These are phyloP conservation scores for Apteryx mantelli DNA, from an alignment of 2,113 vertebrate genomes.

Conservation along the genomic window DNA sequence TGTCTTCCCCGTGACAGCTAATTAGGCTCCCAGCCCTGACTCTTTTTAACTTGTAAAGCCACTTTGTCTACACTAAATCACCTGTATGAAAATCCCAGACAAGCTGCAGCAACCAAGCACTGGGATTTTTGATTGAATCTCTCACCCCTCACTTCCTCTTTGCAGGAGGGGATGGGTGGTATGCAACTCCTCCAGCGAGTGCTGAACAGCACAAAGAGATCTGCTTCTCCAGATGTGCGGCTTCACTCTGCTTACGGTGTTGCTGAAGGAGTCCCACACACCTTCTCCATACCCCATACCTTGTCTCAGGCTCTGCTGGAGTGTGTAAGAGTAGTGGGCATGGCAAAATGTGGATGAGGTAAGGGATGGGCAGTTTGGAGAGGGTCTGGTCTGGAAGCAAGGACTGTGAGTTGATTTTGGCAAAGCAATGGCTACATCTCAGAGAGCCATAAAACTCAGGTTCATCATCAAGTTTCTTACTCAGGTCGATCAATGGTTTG, in stretches of 20 bases:
- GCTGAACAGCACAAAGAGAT: background rate
- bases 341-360: background rate
- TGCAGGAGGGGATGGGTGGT: background rate
- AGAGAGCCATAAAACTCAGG: background rate
- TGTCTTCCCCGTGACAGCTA: background rate
- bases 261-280: background rate
- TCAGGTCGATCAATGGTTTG: background rate
- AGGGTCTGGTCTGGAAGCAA: background rate
- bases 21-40: background rate
- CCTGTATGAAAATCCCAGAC: background rate
- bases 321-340: background rate
- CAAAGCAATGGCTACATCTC: background rate
- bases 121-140: background rate
- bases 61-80: background rate
- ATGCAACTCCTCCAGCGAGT: rapidly evolving
- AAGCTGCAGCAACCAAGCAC: background rate
- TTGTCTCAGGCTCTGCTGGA: background rate
- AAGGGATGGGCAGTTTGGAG: rapidly evolving
- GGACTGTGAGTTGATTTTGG: background rate
- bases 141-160: background rate
- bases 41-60: background rate
- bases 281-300: background rate
- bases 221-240: background rate
- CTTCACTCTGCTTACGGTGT: background rate
- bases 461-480: rapidly evolving